A percentile compares a stretch with the other conserved stretches of the same genome.
Evolutionary conservation across 1,140 invertebrate species (phyloP).

Genomic region (Amphibalanus amphitrite): DNA sequence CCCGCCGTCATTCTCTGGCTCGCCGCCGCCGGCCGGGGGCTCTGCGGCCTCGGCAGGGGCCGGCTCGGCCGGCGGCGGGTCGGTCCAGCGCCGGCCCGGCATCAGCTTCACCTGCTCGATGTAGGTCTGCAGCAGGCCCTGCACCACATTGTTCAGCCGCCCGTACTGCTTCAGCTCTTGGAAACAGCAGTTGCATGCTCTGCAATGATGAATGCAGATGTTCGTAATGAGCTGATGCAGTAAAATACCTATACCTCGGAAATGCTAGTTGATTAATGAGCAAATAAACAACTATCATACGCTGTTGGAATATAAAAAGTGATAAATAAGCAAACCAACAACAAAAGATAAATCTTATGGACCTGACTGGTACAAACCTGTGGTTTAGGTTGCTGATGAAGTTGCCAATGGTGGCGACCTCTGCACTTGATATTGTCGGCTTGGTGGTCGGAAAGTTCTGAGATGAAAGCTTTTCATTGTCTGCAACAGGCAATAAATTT

Average conservation of each 20-base stretch:
- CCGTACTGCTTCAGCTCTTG: background rate
- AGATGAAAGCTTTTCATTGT: background rate
- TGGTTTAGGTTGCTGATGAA: background rate
- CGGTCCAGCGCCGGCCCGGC: background rate
- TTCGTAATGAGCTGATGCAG: too few relatives aligned
- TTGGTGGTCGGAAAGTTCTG: background rate
- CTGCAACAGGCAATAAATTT: background rate
- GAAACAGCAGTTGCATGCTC: background rate
- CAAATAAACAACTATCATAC: too few relatives aligned
- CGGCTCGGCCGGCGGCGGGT: background rate
- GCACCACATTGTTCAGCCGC: constrained; percentile 8
- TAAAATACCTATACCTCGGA: too few relatives aligned
- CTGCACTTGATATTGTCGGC: background rate
- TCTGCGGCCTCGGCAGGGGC: background rate
- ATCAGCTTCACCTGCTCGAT: constrained; percentile 7
- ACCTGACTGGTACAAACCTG: too few relatives aligned
- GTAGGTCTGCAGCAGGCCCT: constrained; percentile 10
- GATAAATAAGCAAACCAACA: too few relatives aligned
- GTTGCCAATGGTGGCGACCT: background rate
- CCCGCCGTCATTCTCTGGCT: constrained; percentile 4
- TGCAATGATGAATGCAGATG: background rate
- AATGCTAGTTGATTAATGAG: too few relatives aligned
- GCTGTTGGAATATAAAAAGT: too few relatives aligned
- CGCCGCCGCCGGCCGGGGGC: background rate
- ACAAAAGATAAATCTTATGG: too few relatives aligned